Evolutionary conservation across 2,888 invertebrate species (phyloP).

Genomic region (Hermaeophaga mercurialis): DNA sequence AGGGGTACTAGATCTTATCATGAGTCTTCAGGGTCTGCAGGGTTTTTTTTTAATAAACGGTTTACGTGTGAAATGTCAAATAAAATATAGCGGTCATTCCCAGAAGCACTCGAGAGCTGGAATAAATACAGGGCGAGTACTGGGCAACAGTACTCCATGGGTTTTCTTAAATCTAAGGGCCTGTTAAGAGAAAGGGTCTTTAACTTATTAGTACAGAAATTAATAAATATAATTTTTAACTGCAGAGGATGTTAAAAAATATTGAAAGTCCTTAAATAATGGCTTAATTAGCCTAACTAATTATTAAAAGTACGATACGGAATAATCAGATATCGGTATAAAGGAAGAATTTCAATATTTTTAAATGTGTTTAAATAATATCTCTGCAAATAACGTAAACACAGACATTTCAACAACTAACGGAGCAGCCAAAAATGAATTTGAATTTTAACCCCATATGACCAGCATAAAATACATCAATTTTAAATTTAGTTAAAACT

Average conservation of each 20-base stretch:
- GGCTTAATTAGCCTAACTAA: background rate
- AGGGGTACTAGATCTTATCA: constrained; percentile 8
- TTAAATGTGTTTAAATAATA: background rate
- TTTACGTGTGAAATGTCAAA: constrained; percentile 10
- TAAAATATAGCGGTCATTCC: constrained; percentile 23
- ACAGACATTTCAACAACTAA: constrained; percentile 43
- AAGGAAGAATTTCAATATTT: constrained; percentile 8
- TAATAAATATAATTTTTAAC: constrained; percentile 16
- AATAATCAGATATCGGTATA: constrained; percentile 2
- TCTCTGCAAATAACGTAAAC: constrained; percentile 21
- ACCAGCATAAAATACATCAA: too few relatives aligned
- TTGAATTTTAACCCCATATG: background rate
- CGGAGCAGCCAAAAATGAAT: constrained; percentile 38
- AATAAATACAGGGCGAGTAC: constrained; percentile 46
- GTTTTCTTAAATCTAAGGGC: constrained; percentile 22
- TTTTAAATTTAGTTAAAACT: too few relatives aligned
- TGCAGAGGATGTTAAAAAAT: constrained; percentile 24
- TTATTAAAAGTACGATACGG: background rate
- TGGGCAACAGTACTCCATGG: constrained; percentile 14
- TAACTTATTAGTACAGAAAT: constrained; percentile 27
- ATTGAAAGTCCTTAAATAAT: background rate
- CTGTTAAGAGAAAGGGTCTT: constrained; percentile 29
- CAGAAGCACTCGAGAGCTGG: constrained; percentile 43
- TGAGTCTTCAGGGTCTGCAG: constrained; percentile 13
- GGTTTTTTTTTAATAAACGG: constrained; percentile 11